A percentile compares a stretch with the other conserved stretches of the same genome.
Evolutionary conservation across 2,797 vertebrate genomes (phyloP).

Genomic region (Periophthalmus magnuspinnatus): DNA sequence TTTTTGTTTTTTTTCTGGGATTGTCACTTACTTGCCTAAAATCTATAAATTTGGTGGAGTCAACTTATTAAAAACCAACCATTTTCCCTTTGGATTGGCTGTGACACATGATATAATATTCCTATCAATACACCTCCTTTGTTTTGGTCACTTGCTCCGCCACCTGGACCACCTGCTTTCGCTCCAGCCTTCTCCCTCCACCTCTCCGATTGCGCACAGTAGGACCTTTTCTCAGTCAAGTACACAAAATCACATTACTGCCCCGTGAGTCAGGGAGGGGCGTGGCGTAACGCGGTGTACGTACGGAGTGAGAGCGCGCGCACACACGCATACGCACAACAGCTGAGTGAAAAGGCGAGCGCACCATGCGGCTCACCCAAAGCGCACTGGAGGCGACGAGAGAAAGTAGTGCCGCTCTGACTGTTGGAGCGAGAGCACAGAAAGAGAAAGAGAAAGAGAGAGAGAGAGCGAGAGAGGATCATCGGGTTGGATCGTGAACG

Average conservation of each 20-base stretch:
- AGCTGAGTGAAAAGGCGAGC: conserved; percentile 41
- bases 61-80: too few relatives aligned
- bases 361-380: conserved; percentile 6
- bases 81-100: too few relatives aligned
- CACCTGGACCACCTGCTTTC: conserved; percentile 22
- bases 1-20: too few relatives aligned
- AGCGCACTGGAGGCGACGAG: conserved; percentile 32
- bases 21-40: too few relatives aligned
- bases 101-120: too few relatives aligned
- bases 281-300: conserved; percentile 27
- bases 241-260: conserved; percentile 24
- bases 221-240: conserved; percentile 18
- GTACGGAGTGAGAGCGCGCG: conserved; percentile 21
- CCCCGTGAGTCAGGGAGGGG: conserved; percentile 42
- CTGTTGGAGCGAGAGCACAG: conserved; percentile 24
- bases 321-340: conserved; percentile 14
- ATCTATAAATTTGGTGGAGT: too few relatives aligned
- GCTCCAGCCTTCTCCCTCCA: not conserved
- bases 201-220: not conserved
- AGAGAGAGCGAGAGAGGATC: too few relatives aligned
- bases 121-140: not conserved
- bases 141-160: not conserved
- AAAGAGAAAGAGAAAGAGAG: too few relatives aligned
- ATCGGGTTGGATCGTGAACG: not conserved
- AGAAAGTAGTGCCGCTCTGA: conserved; percentile 22